Percentiles rank a stretch among this genome's conserved stretches.
Conservation (phyloP, 2,888 invertebrate species). For the Ctena decussata region DNA sequence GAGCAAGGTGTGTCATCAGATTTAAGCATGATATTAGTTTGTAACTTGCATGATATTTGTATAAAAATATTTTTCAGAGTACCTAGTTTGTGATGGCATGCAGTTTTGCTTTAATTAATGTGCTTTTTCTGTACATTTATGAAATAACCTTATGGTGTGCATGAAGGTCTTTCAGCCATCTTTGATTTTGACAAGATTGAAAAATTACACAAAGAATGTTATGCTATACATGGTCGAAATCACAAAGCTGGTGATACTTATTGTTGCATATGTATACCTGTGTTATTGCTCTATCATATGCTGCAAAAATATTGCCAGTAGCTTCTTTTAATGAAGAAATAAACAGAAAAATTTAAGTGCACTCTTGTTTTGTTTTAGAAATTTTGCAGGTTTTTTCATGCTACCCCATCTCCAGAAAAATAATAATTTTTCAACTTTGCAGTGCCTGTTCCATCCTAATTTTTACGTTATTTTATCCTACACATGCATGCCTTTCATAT, state of each 20-base stretch:
- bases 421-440: conserved; percentile 42
- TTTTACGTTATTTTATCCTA: conserved; percentile 55
- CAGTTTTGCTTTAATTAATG: neutral
- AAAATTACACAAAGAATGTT: neutral
- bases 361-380: conserved; percentile 14
- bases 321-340: neutral
- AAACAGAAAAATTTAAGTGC: conserved; percentile 12
- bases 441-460: conserved; percentile 71
- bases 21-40: conserved; percentile 17
- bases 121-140: neutral
- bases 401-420: conserved; percentile 11
- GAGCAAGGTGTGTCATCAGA: conserved; percentile 73
- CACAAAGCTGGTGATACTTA: neutral
- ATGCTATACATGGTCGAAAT: neutral
- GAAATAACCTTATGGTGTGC: neutral
- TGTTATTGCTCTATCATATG: neutral
- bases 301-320: neutral
- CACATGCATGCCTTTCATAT: conserved; percentile 69
- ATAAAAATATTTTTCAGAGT: neutral
- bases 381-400: conserved; percentile 19
- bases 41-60: neutral
- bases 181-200: conserved; percentile 37
- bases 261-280: neutral
- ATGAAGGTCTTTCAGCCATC: conserved; percentile 58
- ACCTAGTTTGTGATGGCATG: neutral